These are phyloP conservation scores for Calcarius lapponicus DNA, from an alignment of 2,797 vertebrate genomes.

Conservation along the genomic window DNA sequence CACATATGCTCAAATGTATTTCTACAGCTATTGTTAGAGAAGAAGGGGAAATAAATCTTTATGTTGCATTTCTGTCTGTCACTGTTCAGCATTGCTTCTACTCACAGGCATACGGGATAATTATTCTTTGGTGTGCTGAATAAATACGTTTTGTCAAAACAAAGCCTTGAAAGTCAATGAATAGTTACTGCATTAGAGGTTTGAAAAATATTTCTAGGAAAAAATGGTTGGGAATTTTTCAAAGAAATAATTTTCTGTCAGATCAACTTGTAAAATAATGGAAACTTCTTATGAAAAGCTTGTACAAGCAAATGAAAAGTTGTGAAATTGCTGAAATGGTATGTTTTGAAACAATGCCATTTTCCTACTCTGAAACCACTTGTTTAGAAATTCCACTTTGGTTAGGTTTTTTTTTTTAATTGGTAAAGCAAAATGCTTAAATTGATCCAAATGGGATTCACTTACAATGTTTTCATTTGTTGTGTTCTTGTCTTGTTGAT, in stretches of 20 bases:
- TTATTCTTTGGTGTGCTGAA: background rate
- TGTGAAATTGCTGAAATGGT: slow-evolving; percentile 47
- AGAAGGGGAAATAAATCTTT: background rate
- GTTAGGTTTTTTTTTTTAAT: background rate
- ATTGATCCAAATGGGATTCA: background rate
- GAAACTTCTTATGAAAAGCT: slow-evolving; percentile 8
- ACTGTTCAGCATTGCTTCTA: background rate
- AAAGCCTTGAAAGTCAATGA: slow-evolving; percentile 23
- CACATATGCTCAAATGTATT: background rate
- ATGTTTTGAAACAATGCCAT: slow-evolving; percentile 43
- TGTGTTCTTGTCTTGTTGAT: background rate
- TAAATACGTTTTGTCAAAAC: background rate
- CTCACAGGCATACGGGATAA: background rate
- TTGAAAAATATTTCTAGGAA: slow-evolving; percentile 58
- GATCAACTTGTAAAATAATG: slow-evolving; percentile 13
- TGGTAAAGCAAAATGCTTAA: background rate
- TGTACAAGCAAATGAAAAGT: slow-evolving; percentile 41
- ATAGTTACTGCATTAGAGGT: background rate
- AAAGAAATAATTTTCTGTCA: slow-evolving; percentile 37
- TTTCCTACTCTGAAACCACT: slow-evolving; percentile 47
- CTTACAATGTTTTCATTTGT: background rate
- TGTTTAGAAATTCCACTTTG: slow-evolving; percentile 50
- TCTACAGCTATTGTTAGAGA: background rate
- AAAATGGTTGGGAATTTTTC: slow-evolving; percentile 50
- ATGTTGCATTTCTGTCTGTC: background rate